Conservation (phyloP, 2,113 vertebrate genomes). For the Carettochelys insculpta region DNA sequence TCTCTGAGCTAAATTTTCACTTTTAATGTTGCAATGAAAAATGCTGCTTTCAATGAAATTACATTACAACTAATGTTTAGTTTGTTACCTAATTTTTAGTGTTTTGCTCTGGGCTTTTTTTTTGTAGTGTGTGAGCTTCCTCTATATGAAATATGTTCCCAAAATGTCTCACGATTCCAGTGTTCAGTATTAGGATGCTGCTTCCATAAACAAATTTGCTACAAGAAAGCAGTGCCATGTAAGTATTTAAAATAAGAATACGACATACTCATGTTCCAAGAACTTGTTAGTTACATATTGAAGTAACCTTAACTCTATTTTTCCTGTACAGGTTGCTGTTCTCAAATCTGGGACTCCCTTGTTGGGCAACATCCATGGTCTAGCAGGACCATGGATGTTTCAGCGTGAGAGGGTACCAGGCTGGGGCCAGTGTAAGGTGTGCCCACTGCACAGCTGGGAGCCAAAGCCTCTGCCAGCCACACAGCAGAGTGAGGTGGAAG, state of each 20-base stretch:
- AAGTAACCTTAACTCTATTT: background rate
- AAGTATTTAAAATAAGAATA: background rate
- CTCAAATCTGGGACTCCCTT: too few relatives aligned
- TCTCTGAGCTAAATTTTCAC: background rate
- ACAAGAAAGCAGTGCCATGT: slow-evolving; percentile 29
- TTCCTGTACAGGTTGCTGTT: too few relatives aligned
- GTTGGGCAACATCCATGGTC: too few relatives aligned
- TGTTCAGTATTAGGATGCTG: slow-evolving; percentile 38
- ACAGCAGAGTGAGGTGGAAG: too few relatives aligned
- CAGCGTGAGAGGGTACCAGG: too few relatives aligned
- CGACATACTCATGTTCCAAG: background rate
- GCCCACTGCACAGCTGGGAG: too few relatives aligned
- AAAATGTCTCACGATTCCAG: slow-evolving; percentile 42
- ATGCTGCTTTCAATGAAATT: background rate
- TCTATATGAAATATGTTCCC: slow-evolving; percentile 44
- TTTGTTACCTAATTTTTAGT: background rate
- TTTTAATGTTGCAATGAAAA: slow-evolving; percentile 11
- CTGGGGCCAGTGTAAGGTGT: too few relatives aligned
- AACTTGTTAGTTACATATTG: background rate
- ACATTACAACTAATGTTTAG: background rate
- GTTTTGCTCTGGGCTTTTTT: background rate
- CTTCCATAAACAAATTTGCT: slow-evolving; percentile 41
- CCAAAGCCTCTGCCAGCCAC: too few relatives aligned
- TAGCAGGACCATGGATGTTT: too few relatives aligned
- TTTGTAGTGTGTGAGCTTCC: slow-evolving; percentile 40